Evolutionary conservation across 2,888 invertebrate species (phyloP).

Genomic region (Diarsia brunnea): DNA sequence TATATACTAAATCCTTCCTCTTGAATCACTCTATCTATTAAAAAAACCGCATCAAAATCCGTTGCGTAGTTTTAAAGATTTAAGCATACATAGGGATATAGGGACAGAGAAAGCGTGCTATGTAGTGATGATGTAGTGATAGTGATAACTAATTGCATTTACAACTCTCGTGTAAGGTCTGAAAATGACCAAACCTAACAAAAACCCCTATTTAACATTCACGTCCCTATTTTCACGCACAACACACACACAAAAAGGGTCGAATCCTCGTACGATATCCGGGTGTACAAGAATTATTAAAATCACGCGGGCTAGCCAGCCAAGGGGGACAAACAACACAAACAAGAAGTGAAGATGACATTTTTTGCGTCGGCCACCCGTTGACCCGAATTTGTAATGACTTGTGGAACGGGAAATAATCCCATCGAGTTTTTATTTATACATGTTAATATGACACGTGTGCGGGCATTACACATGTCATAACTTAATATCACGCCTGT

Average conservation of each 20-base stretch:
- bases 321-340: constrained; percentile 55
- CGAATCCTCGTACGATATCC: constrained; percentile 30
- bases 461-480: neutral
- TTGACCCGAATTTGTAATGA: constrained; percentile 69
- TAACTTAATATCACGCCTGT: no score
- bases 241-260: constrained; percentile 38
- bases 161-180: no score
- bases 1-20: no score
- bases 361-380: constrained; percentile 55
- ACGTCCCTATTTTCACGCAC: constrained; percentile 26
- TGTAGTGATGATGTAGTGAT: no score
- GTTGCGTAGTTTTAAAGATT: no score
- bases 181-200: neutral
- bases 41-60: no score
- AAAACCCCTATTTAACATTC: constrained; percentile 40
- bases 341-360: constrained; percentile 67
- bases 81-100: no score
- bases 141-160: no score
- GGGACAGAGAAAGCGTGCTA: no score
- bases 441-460: constrained; percentile 18
- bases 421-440: constrained; percentile 35
- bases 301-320: constrained; percentile 54
- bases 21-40: no score
- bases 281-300: constrained; percentile 63
- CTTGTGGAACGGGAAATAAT: constrained; percentile 57